Base-by-base conservation (phyloP, 92 coral and sea anemone species). In the Paragorgia papillata region DNA sequence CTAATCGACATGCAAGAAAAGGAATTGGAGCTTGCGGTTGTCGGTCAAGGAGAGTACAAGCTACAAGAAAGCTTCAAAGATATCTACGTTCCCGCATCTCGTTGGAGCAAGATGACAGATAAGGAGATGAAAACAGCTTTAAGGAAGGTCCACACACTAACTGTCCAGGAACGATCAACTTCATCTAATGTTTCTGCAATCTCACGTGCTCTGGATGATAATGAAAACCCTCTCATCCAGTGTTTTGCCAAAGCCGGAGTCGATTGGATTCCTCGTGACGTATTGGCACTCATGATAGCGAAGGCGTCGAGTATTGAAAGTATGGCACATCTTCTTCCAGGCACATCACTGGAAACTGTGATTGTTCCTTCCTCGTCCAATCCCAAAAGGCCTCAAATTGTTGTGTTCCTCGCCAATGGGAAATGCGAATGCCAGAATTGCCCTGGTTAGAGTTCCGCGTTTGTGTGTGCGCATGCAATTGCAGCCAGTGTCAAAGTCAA, bases 31-130 rank as follows among this genome's bases (percentile, higher is more conserved):
- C 27, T 82, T 15, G 82, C 86, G 6, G 58, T 65, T 14, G 60
- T 82, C 27, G 70, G 82, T 19, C 69, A 64, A 66, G 83, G n/a
- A n/a, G n/a, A n/a, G n/a, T n/a, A n/a, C n/a, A n/a, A n/a, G n/a
- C n/a, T n/a, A n/a, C n/a, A n/a, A 79, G n/a, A n/a, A n/a, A n/a
- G n/a, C n/a, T n/a, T n/a, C n/a, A n/a, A n/a, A n/a, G n/a, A n/a
- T n/a, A n/a, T n/a, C n/a, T n/a, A n/a, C 5, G 86, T 64, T 8
- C 48, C 70, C 12, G 31, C 79, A 20, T 37, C 57, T 48, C 65
- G 57, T n/a, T 83, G 83, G 83, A 59, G 63, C 78, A 77, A 54
- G 55, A 83, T 85, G 89, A 66, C 76, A 31, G n/a, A 33, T 3
- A 58, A 73, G 22, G 85, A 85, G 62, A 49, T 56, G 53, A 34